These are phyloP conservation scores for Monodelphis domestica DNA, from an alignment of 2,797 vertebrate genomes.

Conservation along the genomic window DNA sequence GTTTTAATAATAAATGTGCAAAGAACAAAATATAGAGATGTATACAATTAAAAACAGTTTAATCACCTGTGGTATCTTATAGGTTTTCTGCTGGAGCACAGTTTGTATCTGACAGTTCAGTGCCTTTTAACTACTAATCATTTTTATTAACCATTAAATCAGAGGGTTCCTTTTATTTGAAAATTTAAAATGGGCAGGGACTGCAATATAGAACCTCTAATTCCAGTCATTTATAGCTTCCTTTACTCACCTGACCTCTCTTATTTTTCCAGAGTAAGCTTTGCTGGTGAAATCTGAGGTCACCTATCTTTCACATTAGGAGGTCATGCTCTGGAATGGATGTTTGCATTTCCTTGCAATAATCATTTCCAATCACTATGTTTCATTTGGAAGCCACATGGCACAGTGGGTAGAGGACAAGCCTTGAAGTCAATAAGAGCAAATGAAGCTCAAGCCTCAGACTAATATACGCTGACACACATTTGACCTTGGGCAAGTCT, in stretches of 20 bases:
- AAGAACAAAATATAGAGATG: slow-evolving; percentile 56
- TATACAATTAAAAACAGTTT: slow-evolving; percentile 61
- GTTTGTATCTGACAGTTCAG: slow-evolving; percentile 70
- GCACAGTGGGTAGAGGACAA: not conserved
- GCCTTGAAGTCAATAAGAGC: not conserved
- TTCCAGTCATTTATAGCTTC: slow-evolving; percentile 66
- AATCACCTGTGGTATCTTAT: slow-evolving; percentile 56
- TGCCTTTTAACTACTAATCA: slow-evolving; percentile 71
- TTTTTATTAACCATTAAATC: slow-evolving; percentile 82
- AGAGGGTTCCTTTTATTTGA: slow-evolving; percentile 78
- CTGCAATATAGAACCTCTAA: slow-evolving; percentile 41
- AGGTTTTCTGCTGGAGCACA: slow-evolving; percentile 66
- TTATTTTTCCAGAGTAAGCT: not conserved
- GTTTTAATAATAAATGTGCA: slow-evolving; percentile 78
- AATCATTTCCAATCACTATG: not conserved
- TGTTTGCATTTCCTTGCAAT: not conserved
- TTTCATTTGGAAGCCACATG: not conserved
- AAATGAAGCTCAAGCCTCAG: not conserved
- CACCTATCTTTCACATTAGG: not conserved
- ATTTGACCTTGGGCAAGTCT: not conserved
- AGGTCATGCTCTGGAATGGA: rapidly evolving
- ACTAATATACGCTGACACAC: not conserved
- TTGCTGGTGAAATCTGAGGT: not conserved
- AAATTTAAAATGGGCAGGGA: slow-evolving; percentile 75
- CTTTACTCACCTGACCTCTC: slow-evolving; percentile 63